These are phyloP conservation scores for Cyprinus carpio DNA, from an alignment of 2,113 vertebrate species.

Conservation along the genomic window DNA sequence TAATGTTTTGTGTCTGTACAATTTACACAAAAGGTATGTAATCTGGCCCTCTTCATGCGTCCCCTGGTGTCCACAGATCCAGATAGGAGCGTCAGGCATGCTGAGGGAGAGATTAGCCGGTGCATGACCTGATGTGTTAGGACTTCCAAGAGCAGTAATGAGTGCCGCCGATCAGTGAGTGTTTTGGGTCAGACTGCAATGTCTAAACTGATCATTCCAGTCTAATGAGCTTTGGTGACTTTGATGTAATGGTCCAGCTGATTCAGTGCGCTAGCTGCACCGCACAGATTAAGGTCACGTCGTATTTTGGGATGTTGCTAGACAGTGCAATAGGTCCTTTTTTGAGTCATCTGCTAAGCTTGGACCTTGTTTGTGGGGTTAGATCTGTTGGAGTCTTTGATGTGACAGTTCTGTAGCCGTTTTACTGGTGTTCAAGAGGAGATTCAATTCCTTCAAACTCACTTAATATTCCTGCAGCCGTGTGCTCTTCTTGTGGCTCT, in stretches of 20 bases:
- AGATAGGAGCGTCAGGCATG: slow-evolving; percentile 39
- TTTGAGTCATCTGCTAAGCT: slow-evolving; percentile 3
- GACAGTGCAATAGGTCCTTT: slow-evolving; percentile 24
- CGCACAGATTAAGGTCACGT: slow-evolving; percentile 46
- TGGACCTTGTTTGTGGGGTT: slow-evolving; percentile 27
- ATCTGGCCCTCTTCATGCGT: slow-evolving; percentile 39
- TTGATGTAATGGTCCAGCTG: slow-evolving; percentile 46
- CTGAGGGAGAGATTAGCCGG: slow-evolving; percentile 53
- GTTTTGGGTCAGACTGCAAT: slow-evolving; percentile 47
- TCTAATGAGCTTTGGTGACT: slow-evolving; percentile 46
- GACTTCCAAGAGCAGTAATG: slow-evolving; percentile 49
- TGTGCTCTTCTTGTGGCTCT: neutral
- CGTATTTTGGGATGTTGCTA: slow-evolving; percentile 41
- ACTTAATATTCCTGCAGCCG: neutral
- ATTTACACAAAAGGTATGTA: slow-evolving; percentile 54
- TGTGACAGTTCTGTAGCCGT: slow-evolving; percentile 28
- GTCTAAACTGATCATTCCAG: slow-evolving; percentile 52
- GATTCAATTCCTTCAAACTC: slow-evolving; percentile 8
- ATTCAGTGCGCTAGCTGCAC: slow-evolving; percentile 39
- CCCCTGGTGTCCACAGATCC: slow-evolving; percentile 28
- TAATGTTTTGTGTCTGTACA: slow-evolving; percentile 48
- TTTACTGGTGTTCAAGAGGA: slow-evolving; percentile 22
- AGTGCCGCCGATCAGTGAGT: slow-evolving; percentile 51
- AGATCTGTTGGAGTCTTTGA: slow-evolving; percentile 1
- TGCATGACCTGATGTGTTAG: slow-evolving; percentile 52